A percentile compares a stretch with the other conserved stretches of the same genome.
These are phyloP conservation scores for Arctopsyche grandis DNA, from an alignment of 1,140 invertebrate genomes.

Conservation along the genomic window DNA sequence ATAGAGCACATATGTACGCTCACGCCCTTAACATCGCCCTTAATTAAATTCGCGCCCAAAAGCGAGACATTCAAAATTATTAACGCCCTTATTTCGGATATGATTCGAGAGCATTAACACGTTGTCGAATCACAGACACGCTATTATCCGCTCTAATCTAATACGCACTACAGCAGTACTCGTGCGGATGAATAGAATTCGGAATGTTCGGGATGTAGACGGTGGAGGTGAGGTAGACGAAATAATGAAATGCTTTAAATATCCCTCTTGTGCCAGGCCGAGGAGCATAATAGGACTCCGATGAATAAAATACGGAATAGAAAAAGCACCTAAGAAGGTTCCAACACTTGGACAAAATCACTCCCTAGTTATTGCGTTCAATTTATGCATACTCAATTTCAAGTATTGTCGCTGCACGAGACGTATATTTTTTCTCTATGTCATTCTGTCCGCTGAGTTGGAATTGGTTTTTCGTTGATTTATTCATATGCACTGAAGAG, in stretches of 20 bases:
- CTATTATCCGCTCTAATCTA: background rate
- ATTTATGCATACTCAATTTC: no score
- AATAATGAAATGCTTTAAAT: constrained; percentile 31
- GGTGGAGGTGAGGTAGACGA: background rate
- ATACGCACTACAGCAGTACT: background rate
- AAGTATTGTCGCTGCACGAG: no score
- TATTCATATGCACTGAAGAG: no score
- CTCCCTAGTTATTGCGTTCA: no score
- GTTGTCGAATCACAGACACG: background rate
- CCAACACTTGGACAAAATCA: background rate
- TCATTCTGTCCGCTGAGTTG: no score
- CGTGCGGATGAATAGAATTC: background rate
- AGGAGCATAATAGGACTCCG: background rate
- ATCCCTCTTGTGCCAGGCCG: background rate
- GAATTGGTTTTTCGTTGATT: no score
- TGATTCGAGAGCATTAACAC: background rate
- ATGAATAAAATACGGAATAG: constrained; percentile 16
- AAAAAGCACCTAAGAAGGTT: background rate
- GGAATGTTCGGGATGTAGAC: background rate
- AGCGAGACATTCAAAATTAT: no score
- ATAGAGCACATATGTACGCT: background rate
- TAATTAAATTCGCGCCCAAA: background rate
- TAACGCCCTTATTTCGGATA: no score
- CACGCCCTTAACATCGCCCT: background rate
- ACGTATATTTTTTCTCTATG: no score